These are phyloP conservation scores for Ceratina calcarata DNA, from an alignment of 1,140 invertebrate genomes.

Conservation along the genomic window DNA sequence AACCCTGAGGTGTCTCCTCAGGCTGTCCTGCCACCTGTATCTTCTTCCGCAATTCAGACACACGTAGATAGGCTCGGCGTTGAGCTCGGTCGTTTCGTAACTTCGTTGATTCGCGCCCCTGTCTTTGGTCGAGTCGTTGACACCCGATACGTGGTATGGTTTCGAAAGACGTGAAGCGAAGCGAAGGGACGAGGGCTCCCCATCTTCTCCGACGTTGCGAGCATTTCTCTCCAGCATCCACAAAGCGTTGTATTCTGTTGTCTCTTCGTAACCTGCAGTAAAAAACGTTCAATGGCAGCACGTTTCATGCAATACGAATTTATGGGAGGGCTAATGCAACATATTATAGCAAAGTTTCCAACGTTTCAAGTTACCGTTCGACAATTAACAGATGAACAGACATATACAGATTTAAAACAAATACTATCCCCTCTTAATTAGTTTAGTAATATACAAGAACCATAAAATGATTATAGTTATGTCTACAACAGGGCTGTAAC, in stretches of 20 bases:
- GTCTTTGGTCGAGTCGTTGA: neutral
- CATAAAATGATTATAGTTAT: too few relatives aligned
- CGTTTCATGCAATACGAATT: neutral
- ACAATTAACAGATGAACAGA: too few relatives aligned
- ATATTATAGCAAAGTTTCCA: too few relatives aligned
- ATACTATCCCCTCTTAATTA: too few relatives aligned
- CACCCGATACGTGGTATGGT: constrained; percentile 1
- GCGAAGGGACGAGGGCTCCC: neutral
- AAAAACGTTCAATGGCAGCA: constrained; percentile 41
- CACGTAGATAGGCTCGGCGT: constrained; percentile 53
- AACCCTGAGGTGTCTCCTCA: constrained; percentile 81
- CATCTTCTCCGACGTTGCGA: constrained; percentile 29
- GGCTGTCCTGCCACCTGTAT: constrained; percentile 80
- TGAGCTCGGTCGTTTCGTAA: constrained; percentile 28
- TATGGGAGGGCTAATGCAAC: too few relatives aligned
- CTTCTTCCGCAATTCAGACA: constrained; percentile 76
- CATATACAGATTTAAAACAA: too few relatives aligned
- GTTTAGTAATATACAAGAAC: too few relatives aligned
- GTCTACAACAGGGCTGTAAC: too few relatives aligned
- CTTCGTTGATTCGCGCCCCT: neutral
- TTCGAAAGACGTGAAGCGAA: neutral
- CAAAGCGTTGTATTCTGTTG: constrained; percentile 55
- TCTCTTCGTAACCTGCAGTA: constrained; percentile 43
- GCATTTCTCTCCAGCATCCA: constrained; percentile 62
- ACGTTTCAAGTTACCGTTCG: too few relatives aligned